phyloP scores from a whole-genome alignment of 2,113 vertebrate species.

The Neotoma lepida region DNA sequence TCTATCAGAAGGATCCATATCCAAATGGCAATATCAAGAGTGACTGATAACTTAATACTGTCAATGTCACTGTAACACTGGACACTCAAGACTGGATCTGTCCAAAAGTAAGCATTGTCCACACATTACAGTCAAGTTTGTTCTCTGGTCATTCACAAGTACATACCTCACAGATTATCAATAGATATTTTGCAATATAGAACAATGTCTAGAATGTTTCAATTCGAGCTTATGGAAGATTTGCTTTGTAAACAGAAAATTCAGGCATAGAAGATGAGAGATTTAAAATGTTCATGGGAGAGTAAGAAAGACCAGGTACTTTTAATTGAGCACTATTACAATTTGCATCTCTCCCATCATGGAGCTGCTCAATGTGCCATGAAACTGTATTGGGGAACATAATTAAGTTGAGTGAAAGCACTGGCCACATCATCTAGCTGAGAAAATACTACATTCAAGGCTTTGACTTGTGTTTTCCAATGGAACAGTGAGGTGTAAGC shows the following conservation, averaged over 20 bases:
- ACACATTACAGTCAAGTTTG: not conserved
- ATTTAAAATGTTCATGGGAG: not conserved
- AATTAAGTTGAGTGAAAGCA: not conserved
- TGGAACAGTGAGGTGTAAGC: not conserved
- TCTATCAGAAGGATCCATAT: not conserved
- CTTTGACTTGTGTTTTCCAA: not conserved
- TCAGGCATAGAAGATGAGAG: not conserved
- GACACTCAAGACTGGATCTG: not conserved
- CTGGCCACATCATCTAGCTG: not conserved
- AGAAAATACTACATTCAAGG: not conserved
- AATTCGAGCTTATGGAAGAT: not conserved
- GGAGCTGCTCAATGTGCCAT: not conserved
- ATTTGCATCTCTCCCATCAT: not conserved
- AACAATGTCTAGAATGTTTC: not conserved
- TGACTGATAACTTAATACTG: not conserved
- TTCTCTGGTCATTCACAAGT: not conserved
- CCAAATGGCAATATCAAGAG: not conserved
- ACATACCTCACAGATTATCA: not conserved
- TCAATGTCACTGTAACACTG: not conserved
- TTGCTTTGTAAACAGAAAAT: not conserved
- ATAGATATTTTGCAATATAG: not conserved
- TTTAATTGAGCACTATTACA: not conserved
- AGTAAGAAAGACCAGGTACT: not conserved
- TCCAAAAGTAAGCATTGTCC: not conserved
- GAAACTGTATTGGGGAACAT: not conserved